A percentile compares a stretch with the other conserved stretches of the same genome.
Evolutionary conservation across 2,888 invertebrate species (phyloP).

Genomic region (Rambutsinella grinnellia): DNA sequence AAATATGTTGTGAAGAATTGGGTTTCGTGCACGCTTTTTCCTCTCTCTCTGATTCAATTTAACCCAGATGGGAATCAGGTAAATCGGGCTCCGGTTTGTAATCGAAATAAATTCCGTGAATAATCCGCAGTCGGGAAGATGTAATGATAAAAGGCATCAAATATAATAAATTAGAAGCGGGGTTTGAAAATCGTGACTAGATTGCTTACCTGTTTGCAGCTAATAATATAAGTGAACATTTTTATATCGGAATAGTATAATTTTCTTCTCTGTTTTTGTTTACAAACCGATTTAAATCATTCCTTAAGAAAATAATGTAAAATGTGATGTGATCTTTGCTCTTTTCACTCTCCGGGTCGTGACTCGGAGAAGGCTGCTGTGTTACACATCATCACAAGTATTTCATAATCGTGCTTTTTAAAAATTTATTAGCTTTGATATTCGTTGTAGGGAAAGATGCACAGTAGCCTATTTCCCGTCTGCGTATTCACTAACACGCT

Average conservation of each 20-base stretch:
- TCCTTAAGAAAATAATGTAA: not conserved
- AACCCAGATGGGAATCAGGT: too few species aligned
- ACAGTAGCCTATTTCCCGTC: constrained; percentile 47
- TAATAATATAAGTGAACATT: not conserved
- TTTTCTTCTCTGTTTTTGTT: not conserved
- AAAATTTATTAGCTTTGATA: constrained; percentile 55
- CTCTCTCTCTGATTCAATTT: too few species aligned
- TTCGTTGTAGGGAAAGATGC: constrained; percentile 29
- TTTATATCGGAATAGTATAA: not conserved
- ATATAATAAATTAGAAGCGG: constrained; percentile 52
- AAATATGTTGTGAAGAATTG: too few species aligned
- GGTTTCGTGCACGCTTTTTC: too few species aligned
- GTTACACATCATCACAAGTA: constrained; percentile 35
- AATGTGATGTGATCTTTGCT: constrained; percentile 35
- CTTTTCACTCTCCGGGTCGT: constrained; percentile 33
- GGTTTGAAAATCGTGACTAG: constrained; percentile 50
- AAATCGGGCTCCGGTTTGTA: too few species aligned
- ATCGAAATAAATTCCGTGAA: too few species aligned
- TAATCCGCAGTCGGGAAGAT: too few species aligned
- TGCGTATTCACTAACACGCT: too few species aligned
- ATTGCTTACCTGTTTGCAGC: constrained; percentile 32
- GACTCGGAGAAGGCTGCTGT: constrained; percentile 48
- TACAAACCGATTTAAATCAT: not conserved
- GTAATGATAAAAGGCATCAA: constrained; percentile 31
- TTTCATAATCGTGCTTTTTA: not conserved